Percentiles rank a stretch among this genome's conserved stretches.
Conservation (phyloP, 2,797 vertebrate genomes). For the Chaunax sp. region DNA sequence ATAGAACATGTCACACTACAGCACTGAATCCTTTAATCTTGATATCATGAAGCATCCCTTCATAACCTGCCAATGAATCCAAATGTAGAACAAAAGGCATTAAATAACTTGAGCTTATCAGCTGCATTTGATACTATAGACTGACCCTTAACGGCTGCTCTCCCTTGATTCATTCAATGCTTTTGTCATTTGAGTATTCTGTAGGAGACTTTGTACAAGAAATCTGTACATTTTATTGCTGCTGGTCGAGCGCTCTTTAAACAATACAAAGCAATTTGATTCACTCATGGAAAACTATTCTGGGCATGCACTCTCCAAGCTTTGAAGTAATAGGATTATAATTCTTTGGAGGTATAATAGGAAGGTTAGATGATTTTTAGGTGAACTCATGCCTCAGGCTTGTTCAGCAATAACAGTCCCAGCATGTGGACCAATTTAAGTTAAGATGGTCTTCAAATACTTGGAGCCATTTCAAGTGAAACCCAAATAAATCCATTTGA, state of each 20-base stretch:
- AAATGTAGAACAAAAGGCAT: constrained; percentile 32
- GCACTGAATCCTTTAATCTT: constrained; percentile 9
- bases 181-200: constrained; percentile 20
- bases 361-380: constrained; percentile 46
- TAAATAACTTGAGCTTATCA: constrained; percentile 13
- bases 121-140: constrained; percentile 10
- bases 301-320: constrained; percentile 37
- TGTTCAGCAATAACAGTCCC: neutral
- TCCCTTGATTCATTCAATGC: constrained; percentile 26
- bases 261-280: constrained; percentile 41
- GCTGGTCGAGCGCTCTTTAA: constrained; percentile 39
- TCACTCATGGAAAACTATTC: constrained; percentile 43
- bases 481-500: neutral
- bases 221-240: constrained; percentile 5
- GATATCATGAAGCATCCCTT: neutral
- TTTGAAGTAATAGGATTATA: constrained; percentile 42
- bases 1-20: constrained; percentile 19
- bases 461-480: neutral
- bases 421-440: neutral
- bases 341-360: constrained; percentile 44
- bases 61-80: constrained; percentile 18
- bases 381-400: constrained; percentile 30
- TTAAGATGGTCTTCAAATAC: neutral
- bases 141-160: constrained; percentile 28
- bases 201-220: constrained; percentile 22